A percentile compares a stretch with the other conserved stretches of the same genome.
These are phyloP conservation scores for Nomada ferruginata DNA, from an alignment of 2,888 invertebrate species.

Conservation along the genomic window DNA sequence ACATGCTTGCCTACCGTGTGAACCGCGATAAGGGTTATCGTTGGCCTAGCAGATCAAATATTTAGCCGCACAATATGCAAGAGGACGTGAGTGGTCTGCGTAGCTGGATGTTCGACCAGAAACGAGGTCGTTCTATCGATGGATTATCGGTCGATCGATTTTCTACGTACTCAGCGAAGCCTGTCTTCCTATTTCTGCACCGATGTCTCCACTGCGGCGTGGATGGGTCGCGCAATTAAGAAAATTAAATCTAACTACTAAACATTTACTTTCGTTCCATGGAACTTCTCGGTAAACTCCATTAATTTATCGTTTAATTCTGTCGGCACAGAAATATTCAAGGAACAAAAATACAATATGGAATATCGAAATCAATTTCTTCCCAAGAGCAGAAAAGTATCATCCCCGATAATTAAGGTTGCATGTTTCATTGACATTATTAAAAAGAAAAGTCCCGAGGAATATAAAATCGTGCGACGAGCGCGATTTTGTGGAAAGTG, in stretches of 20 bases:
- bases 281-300: too few relatives aligned
- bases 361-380: too few relatives aligned
- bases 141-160: constrained; percentile 65
- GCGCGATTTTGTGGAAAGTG: neutral
- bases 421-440: neutral
- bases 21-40: constrained; percentile 67
- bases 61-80: constrained; percentile 57
- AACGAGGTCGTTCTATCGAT: constrained; percentile 65
- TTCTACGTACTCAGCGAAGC: constrained; percentile 41
- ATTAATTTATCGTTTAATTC: too few relatives aligned
- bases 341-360: neutral
- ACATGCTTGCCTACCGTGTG: constrained; percentile 39
- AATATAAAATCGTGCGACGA: neutral
- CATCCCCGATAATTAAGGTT: too few relatives aligned
- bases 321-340: too few relatives aligned
- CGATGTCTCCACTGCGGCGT: neutral
- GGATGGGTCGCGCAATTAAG: neutral
- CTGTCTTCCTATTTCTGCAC: constrained; percentile 25
- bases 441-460: neutral
- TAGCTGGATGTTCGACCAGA: constrained; percentile 46
- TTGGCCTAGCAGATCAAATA: constrained; percentile 67
- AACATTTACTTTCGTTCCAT: too few relatives aligned
- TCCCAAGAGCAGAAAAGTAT: too few relatives aligned
- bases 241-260: too few relatives aligned
- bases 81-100: constrained; percentile 8